These are phyloP conservation scores for Eurytoma californica DNA, from an alignment of 2,888 invertebrate genomes.

Conservation along the genomic window DNA sequence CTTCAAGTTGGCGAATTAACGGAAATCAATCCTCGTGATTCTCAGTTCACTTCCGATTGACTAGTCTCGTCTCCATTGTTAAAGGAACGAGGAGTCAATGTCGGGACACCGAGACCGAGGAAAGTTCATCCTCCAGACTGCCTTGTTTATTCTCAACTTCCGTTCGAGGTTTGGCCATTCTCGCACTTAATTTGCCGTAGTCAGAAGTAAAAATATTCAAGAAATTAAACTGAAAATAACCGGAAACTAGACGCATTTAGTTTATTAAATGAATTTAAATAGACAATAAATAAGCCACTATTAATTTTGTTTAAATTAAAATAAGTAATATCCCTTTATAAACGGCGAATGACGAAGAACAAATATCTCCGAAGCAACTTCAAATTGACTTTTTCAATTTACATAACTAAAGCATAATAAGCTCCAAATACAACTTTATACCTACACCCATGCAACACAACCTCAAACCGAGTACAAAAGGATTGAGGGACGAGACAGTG, in stretches of 20 bases:
- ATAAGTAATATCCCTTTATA: background rate
- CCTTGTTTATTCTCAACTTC: slow-evolving; percentile 1
- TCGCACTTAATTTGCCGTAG: no score
- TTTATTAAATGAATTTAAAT: no score
- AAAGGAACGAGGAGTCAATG: slow-evolving; percentile 6
- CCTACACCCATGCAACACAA: no score
- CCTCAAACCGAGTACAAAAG: slow-evolving; percentile 10
- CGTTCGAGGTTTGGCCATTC: no score
- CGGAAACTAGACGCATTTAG: no score
- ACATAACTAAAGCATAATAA: background rate
- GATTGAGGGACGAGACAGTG: slow-evolving; percentile 36
- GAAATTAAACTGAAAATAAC: no score
- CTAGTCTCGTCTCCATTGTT: slow-evolving; percentile 15
- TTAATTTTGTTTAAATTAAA: no score
- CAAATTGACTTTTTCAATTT: background rate
- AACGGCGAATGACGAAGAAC: background rate
- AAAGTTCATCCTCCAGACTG: background rate
- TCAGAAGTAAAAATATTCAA: no score
- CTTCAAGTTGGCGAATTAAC: slow-evolving; percentile 42
- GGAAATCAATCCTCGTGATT: slow-evolving; percentile 35
- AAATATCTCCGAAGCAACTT: background rate
- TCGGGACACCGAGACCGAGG: background rate
- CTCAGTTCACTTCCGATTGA: slow-evolving; percentile 26
- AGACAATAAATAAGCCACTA: no score
- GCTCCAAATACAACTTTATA: background rate